Conservation (phyloP, 2,888 invertebrate genomes). For the Sturmia bella region DNA sequence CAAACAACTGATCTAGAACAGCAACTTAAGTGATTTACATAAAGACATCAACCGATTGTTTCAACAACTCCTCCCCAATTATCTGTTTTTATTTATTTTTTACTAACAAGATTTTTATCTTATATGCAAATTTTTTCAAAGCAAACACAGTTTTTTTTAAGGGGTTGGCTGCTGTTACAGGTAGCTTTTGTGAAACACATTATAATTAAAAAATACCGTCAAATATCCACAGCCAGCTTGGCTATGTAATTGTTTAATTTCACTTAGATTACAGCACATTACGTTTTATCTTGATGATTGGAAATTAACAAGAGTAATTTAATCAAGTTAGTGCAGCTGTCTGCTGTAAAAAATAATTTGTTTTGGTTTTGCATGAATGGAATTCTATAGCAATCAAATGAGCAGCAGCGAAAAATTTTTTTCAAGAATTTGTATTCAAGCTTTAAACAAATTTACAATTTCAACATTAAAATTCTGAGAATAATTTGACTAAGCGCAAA, state of each 20-base stretch:
- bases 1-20: no score
- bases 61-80: conserved; percentile 16
- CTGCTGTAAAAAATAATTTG: conserved; percentile 2
- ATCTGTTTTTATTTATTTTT: no score
- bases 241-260: conserved; percentile 39
- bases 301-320: conserved; percentile 21
- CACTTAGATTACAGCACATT: conserved; percentile 1
- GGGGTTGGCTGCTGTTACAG: no score
- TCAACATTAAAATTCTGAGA: conserved; percentile 17
- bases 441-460: background rate
- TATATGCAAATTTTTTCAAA: conserved; percentile 11
- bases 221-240: background rate
- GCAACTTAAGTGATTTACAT: no score
- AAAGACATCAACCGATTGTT: no score
- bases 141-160: no score
- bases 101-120: background rate
- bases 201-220: conserved; percentile 49
- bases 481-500: background rate
- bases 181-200: conserved; percentile 25
- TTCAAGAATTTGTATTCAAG: conserved; percentile 20
- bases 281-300: conserved; percentile 30
- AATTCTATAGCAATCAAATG: background rate
- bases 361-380: background rate
- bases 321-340: background rate
- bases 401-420: background rate